Base-by-base conservation (phyloP, 2,113 vertebrate genomes). In the Myotis brandtii region DNA sequence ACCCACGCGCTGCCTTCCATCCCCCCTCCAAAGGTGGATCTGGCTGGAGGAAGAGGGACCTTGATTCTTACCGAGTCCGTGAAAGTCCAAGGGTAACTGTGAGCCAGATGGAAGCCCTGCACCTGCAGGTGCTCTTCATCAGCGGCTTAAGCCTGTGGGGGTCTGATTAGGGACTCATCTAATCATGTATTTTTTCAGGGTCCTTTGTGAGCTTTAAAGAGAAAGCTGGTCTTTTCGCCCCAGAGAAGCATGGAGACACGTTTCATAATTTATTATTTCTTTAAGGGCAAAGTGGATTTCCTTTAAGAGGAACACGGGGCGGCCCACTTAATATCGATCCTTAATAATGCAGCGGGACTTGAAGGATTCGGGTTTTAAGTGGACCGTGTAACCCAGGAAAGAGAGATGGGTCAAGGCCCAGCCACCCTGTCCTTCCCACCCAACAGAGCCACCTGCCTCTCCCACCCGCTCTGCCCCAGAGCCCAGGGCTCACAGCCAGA, bases 251-350 rank as follows among this genome's bases (percentile, higher is more conserved):
- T 14, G 34, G 77, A 95, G 67, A 82, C 90, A 12, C 21, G 90
- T 37, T 96, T 89, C 77, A 85, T 92, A 85, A 96, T 94, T 91
- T 92, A 95, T 95, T 87, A 89, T 79, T 91, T 97, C 64, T 97
- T 85, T 86, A 95, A 94, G 37, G 54, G 43, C 43, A 34, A 30
- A 86, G 93, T 85, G 37, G 59, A 92, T 72, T 77, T 94, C 90
- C 67, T 87, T 87, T 83, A 73, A 66, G 46, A 93, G 76, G 86
- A 95, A 59, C 72, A 54, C 72, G 92, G 52, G 13, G 50, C 82
- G 46, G 84, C 77, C 82, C 77, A 73, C 62, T 96, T 92, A 75
- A 73, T 79, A 89, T 6, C 50, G 77, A 96, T n/a, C 32, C 27
- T 92, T 86, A 95, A 91, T 86, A 95, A 94, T 94, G 84, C 85